Evolutionary conservation across 2,113 vertebrate genomes (phyloP).

Genomic region (Megalops atlanticus): DNA sequence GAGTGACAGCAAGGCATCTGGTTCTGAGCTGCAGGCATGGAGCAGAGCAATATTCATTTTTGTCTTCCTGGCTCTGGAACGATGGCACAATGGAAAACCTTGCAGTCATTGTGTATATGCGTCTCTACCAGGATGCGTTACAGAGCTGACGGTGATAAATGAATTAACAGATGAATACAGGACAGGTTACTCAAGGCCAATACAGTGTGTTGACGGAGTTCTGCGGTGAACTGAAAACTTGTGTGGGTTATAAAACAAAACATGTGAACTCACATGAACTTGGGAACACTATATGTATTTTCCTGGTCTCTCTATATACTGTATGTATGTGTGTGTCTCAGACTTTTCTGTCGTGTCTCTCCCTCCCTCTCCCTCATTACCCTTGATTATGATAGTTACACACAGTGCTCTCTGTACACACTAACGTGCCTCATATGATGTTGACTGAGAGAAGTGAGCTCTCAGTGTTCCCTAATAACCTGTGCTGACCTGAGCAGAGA

Average conservation of each 20-base stretch:
- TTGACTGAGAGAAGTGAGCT: conserved; percentile 1
- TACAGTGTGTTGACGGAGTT: too few relatives aligned
- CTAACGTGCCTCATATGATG: conserved; percentile 8
- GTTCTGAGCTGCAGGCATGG: background rate
- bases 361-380: background rate
- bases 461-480: background rate
- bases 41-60: background rate
- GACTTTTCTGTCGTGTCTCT: background rate
- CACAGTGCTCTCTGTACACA: background rate
- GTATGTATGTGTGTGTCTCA: background rate
- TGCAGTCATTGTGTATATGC: background rate
- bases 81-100: background rate
- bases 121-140: background rate
- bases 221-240: background rate
- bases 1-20: background rate
- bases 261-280: background rate
- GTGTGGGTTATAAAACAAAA: background rate
- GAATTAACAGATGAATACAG: background rate
- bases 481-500: background rate
- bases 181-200: background rate
- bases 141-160: background rate
- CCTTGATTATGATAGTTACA: background rate
- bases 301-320: background rate
- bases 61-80: background rate
- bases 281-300: too few relatives aligned